Evolutionary conservation across 2,797 vertebrate genomes (phyloP).

Genomic region (Mormyrus hasselquistii): DNA sequence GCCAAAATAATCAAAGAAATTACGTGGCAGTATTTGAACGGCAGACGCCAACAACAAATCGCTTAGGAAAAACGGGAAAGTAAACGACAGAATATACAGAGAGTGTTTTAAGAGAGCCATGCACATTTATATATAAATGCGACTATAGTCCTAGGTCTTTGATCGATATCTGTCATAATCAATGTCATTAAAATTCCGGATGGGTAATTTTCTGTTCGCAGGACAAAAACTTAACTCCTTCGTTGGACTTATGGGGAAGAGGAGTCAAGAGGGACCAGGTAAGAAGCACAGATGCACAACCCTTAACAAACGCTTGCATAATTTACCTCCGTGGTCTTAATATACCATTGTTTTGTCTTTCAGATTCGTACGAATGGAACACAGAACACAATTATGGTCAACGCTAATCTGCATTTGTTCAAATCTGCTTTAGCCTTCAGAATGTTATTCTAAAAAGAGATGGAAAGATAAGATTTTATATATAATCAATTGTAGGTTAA

Average conservation of each 20-base stretch:
- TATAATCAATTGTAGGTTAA: constrained; percentile 38
- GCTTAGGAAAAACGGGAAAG: background rate
- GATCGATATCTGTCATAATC: background rate
- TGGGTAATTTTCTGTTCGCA: constrained; percentile 29
- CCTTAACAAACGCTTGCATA: background rate
- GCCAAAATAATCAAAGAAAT: background rate
- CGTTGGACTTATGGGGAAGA: constrained; percentile 71
- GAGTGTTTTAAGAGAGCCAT: background rate
- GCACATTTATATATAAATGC: background rate
- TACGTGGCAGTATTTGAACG: background rate
- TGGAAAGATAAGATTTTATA: constrained; percentile 20
- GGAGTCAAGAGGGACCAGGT: constrained; percentile 67
- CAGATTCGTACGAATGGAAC: constrained; percentile 63
- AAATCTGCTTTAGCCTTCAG: background rate
- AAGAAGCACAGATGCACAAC: background rate
- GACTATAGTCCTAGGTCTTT: background rate
- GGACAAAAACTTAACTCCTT: constrained; percentile 74
- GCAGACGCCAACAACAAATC: background rate
- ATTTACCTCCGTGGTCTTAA: background rate
- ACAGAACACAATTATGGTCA: constrained; percentile 52
- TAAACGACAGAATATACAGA: background rate
- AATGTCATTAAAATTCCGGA: background rate
- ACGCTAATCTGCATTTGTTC: constrained; percentile 40
- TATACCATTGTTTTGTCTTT: background rate
- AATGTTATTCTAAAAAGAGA: constrained; percentile 20